A percentile compares a stretch with the other conserved stretches of the same genome.
Evolutionary conservation across 2,888 invertebrate species (phyloP).

Genomic region (Corythucha ciliata): DNA sequence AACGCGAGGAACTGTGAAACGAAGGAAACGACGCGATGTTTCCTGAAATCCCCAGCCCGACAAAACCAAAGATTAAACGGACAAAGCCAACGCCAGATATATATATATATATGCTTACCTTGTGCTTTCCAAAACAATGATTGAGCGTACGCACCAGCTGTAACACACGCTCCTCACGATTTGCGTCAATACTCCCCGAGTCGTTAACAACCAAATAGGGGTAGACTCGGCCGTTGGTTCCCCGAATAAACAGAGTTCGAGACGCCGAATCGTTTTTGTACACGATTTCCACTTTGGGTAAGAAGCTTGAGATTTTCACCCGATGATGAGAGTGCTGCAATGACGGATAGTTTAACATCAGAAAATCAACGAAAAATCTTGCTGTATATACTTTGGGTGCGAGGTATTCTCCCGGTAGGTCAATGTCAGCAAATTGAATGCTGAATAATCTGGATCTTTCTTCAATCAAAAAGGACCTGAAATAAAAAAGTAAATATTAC

Average conservation of each 20-base stretch:
- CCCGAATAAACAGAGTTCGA: conserved; percentile 79
- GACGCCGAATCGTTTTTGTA: conserved; percentile 93
- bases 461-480: conserved; percentile 85
- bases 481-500: background rate
- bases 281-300: conserved; percentile 95
- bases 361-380: background rate
- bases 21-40: conserved; percentile 79
- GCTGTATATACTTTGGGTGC: conserved; percentile 59
- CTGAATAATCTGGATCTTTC: conserved; percentile 95
- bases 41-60: conserved; percentile 47
- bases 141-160: conserved; percentile 91
- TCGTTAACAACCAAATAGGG: conserved; percentile 94
- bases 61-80: background rate
- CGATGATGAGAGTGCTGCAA: conserved; percentile 82
- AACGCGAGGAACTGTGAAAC: conserved; percentile 88
- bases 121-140: conserved; percentile 87
- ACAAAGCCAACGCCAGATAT: no score
- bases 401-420: conserved; percentile 88
- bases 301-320: conserved; percentile 88
- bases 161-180: conserved; percentile 84
- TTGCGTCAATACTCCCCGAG: conserved; percentile 83
- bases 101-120: conserved; percentile 43
- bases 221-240: conserved; percentile 94
- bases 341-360: background rate
- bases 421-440: conserved; percentile 89